Evolutionary conservation across 2,888 invertebrate species (phyloP).

Genomic region (Drosophila imparisetae): DNA sequence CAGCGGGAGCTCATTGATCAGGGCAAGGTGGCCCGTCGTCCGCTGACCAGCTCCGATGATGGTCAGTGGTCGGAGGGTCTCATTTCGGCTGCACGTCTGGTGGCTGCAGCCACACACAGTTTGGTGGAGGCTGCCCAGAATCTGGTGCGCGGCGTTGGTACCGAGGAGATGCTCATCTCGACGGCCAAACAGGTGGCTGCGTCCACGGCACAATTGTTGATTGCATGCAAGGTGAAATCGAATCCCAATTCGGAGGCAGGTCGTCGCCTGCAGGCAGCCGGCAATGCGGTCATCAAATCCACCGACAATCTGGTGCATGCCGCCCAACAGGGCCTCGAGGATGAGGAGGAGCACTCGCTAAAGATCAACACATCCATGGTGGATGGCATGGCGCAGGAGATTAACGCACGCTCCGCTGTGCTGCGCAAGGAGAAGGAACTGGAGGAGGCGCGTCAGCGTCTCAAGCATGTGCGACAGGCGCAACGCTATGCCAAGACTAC

Average conservation of each 20-base stretch:
- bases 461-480: conserved; percentile 96
- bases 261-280: conserved; percentile 95
- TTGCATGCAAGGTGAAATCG: conserved; percentile 99
- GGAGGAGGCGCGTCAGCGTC: conserved; percentile 94
- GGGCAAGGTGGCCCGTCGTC: conserved; percentile 94
- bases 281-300: conserved; percentile 98
- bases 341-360: conserved; percentile 95
- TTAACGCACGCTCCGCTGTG: conserved; percentile 95
- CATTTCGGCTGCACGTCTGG: conserved; percentile 96
- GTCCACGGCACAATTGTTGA: conserved; percentile 97
- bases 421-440: conserved; percentile 97
- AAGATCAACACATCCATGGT: conserved; percentile 97
- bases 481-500: conserved; percentile 92
- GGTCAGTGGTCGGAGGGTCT: conserved; percentile 99
- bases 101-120: conserved; percentile 98
- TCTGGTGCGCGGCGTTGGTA: conserved; percentile 95
- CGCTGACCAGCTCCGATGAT: conserved; percentile 94
- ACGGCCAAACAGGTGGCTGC: conserved; percentile 98
- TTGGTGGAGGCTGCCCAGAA: conserved; percentile 99
- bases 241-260: conserved; percentile 98
- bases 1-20: conserved; percentile 97
- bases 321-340: conserved; percentile 95
- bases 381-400: conserved; percentile 98
- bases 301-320: conserved; percentile 98
- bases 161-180: conserved; percentile 98